Percentiles rank a stretch among this genome's conserved stretches.
Conservation (phyloP, 2,113 vertebrate genomes). For the Gobius niger region DNA sequence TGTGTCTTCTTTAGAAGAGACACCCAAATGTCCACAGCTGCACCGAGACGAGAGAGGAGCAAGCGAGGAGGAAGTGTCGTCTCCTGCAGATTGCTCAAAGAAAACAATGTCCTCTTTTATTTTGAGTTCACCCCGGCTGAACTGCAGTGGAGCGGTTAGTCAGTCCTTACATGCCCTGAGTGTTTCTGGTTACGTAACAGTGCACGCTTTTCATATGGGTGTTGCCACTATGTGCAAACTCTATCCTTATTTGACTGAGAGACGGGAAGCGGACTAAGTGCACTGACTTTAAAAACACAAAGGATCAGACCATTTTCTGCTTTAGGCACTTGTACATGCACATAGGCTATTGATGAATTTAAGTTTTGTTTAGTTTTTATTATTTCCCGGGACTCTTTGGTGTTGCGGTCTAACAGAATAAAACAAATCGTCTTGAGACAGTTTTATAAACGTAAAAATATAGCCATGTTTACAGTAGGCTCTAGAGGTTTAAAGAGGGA, state of each 20-base stretch:
- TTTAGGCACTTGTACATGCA: too few species aligned
- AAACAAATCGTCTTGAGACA: too few species aligned
- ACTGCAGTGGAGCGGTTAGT: not conserved
- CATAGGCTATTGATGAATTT: too few species aligned
- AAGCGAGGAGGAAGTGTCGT: not conserved
- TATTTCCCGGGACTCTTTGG: too few species aligned
- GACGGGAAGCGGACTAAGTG: too few species aligned
- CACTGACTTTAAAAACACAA: too few species aligned
- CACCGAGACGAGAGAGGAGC: not conserved
- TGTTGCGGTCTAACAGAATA: too few species aligned
- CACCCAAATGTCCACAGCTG: not conserved
- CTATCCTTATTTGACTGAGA: not conserved
- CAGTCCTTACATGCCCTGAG: not conserved
- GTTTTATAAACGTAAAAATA: too few species aligned
- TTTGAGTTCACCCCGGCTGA: constrained; percentile 3
- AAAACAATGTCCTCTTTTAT: constrained; percentile 7
- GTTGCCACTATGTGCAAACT: not conserved
- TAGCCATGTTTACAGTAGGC: too few species aligned
- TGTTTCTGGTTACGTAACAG: constrained; percentile 35
- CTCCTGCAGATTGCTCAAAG: not conserved
- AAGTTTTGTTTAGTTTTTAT: too few species aligned
- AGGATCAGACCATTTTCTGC: too few species aligned
- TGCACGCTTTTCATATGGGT: not conserved
- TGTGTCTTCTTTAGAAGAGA: not conserved
- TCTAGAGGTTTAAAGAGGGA: too few species aligned